Conservation (phyloP, 2,797 vertebrate species). For the Emys orbicularis region DNA sequence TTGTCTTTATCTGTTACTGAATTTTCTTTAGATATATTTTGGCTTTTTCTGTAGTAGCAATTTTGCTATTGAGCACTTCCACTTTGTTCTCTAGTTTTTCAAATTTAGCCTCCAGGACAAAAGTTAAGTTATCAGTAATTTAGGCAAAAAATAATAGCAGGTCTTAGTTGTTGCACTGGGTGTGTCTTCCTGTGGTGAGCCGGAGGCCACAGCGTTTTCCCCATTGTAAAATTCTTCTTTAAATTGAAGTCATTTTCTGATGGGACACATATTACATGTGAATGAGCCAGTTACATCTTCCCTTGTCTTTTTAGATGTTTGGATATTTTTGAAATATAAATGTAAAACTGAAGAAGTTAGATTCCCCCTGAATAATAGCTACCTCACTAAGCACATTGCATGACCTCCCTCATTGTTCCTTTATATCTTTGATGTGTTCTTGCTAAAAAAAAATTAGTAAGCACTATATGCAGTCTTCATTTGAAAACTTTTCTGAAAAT, state of each 20-base stretch:
- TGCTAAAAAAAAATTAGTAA: not conserved
- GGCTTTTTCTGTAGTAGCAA: not conserved
- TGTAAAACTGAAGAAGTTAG: not conserved
- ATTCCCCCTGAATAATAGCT: not conserved
- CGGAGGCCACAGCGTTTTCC: not conserved
- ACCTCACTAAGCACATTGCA: not conserved
- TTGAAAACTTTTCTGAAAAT: slow-evolving; percentile 4
- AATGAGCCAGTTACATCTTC: not conserved
- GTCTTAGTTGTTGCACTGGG: not conserved
- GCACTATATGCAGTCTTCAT: not conserved
- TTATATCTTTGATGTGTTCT: not conserved
- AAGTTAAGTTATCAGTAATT: not conserved
- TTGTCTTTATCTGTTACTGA: slow-evolving; percentile 4
- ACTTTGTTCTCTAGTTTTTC: slow-evolving; percentile 21
- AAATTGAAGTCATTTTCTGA: not conserved
- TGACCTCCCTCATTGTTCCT: not conserved
- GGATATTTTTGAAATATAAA: not conserved
- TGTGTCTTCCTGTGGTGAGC: not conserved
- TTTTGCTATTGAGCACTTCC: not conserved
- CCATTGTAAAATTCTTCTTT: not conserved
- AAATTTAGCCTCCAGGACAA: slow-evolving; percentile 9
- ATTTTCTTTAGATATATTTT: not conserved
- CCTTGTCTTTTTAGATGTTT: not conserved
- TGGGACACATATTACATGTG: not conserved
- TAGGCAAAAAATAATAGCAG: not conserved